Conservation (phyloP, 30 jellyfish, hydroid and myxozoan species). For the Chironex yamaguchii region DNA sequence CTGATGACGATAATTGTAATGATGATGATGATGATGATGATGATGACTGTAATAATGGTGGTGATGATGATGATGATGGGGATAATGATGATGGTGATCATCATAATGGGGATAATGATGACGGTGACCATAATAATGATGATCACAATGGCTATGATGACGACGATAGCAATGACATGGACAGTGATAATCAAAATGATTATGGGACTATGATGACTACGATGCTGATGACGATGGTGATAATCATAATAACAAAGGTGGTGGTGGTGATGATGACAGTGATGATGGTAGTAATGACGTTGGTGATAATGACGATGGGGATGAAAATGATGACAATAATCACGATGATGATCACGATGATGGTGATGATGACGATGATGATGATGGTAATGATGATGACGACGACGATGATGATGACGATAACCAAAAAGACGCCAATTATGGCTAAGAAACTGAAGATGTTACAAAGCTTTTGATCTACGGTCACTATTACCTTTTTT, state of each 20-base stretch:
- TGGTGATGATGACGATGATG: constrained; percentile 30
- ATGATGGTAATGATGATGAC: constrained; percentile 16
- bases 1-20: no score
- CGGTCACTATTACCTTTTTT: no score
- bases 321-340: constrained; percentile 18
- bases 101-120: constrained; percentile 41
- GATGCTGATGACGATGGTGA: constrained; percentile 67
- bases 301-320: background rate
- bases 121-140: constrained; percentile 16
- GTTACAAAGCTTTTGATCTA: no score
- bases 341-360: constrained; percentile 43
- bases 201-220: background rate
- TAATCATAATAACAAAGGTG: constrained; percentile 36
- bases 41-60: constrained; percentile 79
- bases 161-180: background rate
- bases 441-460: no score
- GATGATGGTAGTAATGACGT: background rate
- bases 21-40: no score
- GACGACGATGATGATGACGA: constrained; percentile 61
- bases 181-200: constrained; percentile 12
- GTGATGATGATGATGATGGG: constrained; percentile 86
- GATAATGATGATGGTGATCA: constrained; percentile 75
- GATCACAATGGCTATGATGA: constrained; percentile 35
- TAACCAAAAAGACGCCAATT: no score
- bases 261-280: constrained; percentile 11